A percentile compares a stretch with the other conserved stretches of the same genome.
phyloP scores from a whole-genome alignment of 2,797 vertebrate species.

The Lithobates sylvaticus region DNA sequence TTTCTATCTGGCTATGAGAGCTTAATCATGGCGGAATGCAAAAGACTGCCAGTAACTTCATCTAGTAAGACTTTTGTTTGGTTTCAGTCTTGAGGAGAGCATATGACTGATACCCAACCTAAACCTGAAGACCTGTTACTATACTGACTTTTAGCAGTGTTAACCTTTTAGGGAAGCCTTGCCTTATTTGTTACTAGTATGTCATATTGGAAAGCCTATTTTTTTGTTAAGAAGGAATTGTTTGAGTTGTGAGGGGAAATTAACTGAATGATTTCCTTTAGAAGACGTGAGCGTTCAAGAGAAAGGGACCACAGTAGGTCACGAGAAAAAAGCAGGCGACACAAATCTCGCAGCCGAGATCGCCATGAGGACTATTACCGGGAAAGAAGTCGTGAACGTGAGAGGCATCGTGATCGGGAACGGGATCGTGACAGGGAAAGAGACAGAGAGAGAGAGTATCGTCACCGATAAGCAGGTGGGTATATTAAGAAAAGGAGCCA shows the following conservation, averaged over 20 bases:
- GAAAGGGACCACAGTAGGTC: conserved; percentile 98
- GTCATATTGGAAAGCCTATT: not conserved
- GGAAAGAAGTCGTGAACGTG: conserved; percentile 94
- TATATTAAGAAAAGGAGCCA: conserved; percentile 60
- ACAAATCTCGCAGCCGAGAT: conserved; percentile 98
- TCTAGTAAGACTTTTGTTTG: conserved; percentile 43
- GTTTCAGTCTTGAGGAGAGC: conserved; percentile 5
- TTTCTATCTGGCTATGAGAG: conserved; percentile 35
- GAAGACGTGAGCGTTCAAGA: conserved; percentile 96
- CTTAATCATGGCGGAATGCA: conserved; percentile 39
- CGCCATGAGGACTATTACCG: conserved; percentile 97
- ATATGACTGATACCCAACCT: conserved; percentile 17
- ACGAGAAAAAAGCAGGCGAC: conserved; percentile 94
- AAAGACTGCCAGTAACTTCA: conserved; percentile 40
- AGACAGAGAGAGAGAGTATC: conserved; percentile 94
- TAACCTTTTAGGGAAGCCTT: conserved; percentile 18
- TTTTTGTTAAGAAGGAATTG: not conserved
- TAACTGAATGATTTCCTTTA: conserved; percentile 85
- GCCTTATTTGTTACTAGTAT: not conserved
- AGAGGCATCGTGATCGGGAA: conserved; percentile 94
- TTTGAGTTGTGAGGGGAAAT: conserved; percentile 63
- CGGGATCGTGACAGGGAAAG: conserved; percentile 92
- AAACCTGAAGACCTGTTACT: conserved; percentile 47
- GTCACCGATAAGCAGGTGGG: conserved; percentile 92
- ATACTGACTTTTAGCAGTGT: conserved; percentile 19